phyloP scores from a whole-genome alignment of 2,888 invertebrate species.

The Geophilus truncorum region DNA sequence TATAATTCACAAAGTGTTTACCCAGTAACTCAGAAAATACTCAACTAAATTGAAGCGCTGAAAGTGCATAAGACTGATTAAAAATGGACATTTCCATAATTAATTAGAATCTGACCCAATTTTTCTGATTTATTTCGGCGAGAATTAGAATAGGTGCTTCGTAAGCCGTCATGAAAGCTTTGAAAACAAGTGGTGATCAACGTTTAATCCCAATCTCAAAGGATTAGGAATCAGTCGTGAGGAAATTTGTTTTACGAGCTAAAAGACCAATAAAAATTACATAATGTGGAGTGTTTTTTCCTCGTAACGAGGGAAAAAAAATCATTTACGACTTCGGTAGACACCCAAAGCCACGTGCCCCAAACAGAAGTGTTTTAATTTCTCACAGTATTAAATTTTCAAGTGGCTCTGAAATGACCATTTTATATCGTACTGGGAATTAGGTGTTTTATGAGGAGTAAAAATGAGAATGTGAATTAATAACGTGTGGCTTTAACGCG shows the following conservation, averaged over 20 bases:
- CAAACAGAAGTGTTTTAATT: conserved; percentile 24
- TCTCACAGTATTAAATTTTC: conserved; percentile 7
- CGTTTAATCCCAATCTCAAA: background rate
- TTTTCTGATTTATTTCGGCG: background rate
- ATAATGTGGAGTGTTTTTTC: conserved; percentile 12
- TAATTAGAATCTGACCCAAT: background rate
- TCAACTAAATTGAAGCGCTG: background rate
- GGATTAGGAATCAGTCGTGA: conserved; percentile 12
- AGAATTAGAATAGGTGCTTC: background rate
- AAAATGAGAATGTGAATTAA: conserved; percentile 10
- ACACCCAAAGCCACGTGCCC: conserved; percentile 18
- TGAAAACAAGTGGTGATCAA: background rate
- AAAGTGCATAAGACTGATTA: too few species aligned
- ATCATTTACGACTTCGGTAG: conserved; percentile 21
- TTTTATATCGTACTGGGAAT: background rate
- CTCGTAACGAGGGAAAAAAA: conserved; percentile 19
- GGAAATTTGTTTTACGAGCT: conserved; percentile 19
- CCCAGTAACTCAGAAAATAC: background rate
- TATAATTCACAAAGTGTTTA: too few species aligned
- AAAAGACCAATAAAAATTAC: conserved; percentile 27
- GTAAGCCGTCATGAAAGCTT: background rate
- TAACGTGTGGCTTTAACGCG: background rate
- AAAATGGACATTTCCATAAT: too few species aligned
- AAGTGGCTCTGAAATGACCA: conserved; percentile 23
- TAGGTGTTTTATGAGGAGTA: conserved; percentile 19